These are phyloP conservation scores for Irena cyanogastra DNA, from an alignment of 2,113 vertebrate species.

Conservation along the genomic window DNA sequence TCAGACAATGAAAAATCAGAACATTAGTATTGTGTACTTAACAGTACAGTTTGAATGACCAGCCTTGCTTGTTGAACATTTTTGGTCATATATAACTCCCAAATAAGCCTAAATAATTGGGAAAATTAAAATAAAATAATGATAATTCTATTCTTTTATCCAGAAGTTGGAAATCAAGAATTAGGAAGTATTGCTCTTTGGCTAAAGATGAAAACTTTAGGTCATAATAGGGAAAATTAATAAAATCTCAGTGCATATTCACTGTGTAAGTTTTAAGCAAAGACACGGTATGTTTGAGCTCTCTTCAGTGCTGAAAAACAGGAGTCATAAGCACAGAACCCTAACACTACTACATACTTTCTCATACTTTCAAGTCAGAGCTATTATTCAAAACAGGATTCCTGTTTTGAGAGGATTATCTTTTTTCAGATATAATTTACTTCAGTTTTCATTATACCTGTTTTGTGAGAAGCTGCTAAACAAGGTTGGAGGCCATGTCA, in stretches of 20 bases:
- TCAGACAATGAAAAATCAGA: background rate
- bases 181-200: background rate
- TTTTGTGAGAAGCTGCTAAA: background rate
- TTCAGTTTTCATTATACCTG: background rate
- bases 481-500: background rate
- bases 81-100: background rate
- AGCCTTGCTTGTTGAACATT: background rate
- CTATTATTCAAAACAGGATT: background rate
- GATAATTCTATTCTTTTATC: background rate
- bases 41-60: background rate
- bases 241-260: background rate
- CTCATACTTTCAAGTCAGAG: background rate
- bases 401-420: background rate
- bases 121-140: background rate
- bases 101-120: background rate
- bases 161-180: background rate
- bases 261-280: background rate
- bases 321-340: background rate
- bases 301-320: background rate
- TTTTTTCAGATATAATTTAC: background rate
- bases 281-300: background rate
- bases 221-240: background rate
- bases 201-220: background rate
- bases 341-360: background rate
- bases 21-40: background rate